These are phyloP conservation scores for Sinocyclocheilus grahami DNA, from an alignment of 2,113 vertebrate genomes.

Conservation along the genomic window DNA sequence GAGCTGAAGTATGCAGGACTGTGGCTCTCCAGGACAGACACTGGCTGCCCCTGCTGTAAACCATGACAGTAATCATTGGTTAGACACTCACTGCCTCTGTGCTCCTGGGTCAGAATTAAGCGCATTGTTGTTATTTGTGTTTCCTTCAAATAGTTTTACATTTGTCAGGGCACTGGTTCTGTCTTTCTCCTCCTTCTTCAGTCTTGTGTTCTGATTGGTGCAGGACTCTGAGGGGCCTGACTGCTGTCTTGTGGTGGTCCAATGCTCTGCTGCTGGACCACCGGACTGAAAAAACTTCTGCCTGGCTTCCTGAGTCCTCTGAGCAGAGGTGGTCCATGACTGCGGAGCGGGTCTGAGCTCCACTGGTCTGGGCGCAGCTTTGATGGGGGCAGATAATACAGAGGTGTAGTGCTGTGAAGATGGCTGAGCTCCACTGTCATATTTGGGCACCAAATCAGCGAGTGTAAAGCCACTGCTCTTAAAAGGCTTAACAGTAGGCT, in stretches of 20 bases:
- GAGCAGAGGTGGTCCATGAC: constrained; percentile 72
- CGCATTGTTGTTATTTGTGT: constrained; percentile 74
- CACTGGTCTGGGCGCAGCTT: constrained; percentile 58
- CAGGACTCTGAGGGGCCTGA: constrained; percentile 34
- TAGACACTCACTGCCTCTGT: constrained; percentile 67
- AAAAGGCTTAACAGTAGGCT: constrained; percentile 25
- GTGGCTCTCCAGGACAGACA: too few relatives aligned
- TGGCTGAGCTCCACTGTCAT: constrained; percentile 26
- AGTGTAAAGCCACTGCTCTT: constrained; percentile 23
- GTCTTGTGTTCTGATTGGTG: constrained; percentile 16
- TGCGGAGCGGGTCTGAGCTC: constrained; percentile 48
- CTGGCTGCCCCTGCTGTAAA: too few relatives aligned
- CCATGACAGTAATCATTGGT: neutral
- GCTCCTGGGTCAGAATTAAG: constrained; percentile 50
- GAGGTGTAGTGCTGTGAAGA: constrained; percentile 55
- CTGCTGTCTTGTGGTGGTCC: constrained; percentile 24
- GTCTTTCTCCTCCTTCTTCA: constrained; percentile 56
- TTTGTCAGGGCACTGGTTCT: constrained; percentile 63
- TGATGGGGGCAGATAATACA: constrained; percentile 54
- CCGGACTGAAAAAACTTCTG: constrained; percentile 81
- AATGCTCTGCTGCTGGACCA: neutral
- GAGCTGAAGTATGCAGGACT: too few relatives aligned
- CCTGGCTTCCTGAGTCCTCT: constrained; percentile 83
- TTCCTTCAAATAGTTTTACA: constrained; percentile 65
- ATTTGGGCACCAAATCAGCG: constrained; percentile 14